Conservation (phyloP, 2,888 invertebrate genomes). For the Hesperia comma region DNA sequence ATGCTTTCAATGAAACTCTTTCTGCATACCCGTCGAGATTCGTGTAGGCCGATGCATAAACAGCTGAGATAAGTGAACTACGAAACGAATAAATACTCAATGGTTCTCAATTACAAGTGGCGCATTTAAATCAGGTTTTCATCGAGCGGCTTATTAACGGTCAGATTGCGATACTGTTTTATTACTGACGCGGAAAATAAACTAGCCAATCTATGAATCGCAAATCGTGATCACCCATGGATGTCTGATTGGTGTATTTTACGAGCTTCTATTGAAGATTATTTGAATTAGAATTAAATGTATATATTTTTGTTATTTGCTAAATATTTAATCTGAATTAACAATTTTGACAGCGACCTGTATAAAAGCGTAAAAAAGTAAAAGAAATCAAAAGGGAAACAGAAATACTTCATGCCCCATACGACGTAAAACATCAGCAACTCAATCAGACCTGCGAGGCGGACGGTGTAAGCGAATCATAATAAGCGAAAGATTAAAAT, state of each 20-base stretch:
- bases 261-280: neutral
- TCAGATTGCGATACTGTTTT: constrained; percentile 47
- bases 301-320: neutral
- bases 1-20: constrained; percentile 26
- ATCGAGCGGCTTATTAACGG: constrained; percentile 53
- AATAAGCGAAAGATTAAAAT: constrained; percentile 80
- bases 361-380: constrained; percentile 52
- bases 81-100: constrained; percentile 52
- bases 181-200: constrained; percentile 45
- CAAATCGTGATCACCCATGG: constrained; percentile 44
- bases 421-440: constrained; percentile 56
- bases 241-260: constrained; percentile 42
- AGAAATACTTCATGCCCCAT: constrained; percentile 21
- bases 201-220: constrained; percentile 46
- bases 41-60: constrained; percentile 45
- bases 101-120: constrained; percentile 56
- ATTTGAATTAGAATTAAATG: constrained; percentile 11
- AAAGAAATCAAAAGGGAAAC: constrained; percentile 41
- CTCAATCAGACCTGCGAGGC: constrained; percentile 56
- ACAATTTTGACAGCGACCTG: neutral
- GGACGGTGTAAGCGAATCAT: constrained; percentile 63
- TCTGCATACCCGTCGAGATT: constrained; percentile 39
- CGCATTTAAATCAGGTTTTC: constrained; percentile 52
- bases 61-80: constrained; percentile 50
- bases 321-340: neutral